Base-by-base conservation (phyloP, 2,113 vertebrate genomes). In the Apteryx mantelli region DNA sequence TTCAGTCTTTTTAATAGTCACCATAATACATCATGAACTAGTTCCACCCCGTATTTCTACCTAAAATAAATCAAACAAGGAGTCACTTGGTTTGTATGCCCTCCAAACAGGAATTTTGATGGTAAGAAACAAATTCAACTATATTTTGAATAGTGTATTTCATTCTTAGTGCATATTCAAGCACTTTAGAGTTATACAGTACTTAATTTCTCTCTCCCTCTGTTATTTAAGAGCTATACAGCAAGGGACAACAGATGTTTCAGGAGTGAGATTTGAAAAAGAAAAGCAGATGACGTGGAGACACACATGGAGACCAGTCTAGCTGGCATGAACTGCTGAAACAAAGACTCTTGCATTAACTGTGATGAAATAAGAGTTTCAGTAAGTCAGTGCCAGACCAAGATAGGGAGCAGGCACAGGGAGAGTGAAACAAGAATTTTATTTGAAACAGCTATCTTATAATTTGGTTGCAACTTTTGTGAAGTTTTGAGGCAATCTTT, bases 391-490 rank as follows among this genome's bases (percentile, higher is more conserved):
- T 95, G 97, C 96, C 96, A 96, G 95, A 95, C 95, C 94, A 95
- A 95, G 95, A 97, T 73, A 95, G 86, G 94, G 92, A 97, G 92
- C 96, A 97, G 96, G 84, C 86, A 0, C 2, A 88, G 74, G 56
- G 75, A 92, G 74, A 96, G 14, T 8, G 70, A 95, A 96, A 97
- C 92, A 97, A 91, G 92, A 76, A 89, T 93, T 96, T 97, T 96
- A 97, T 97, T 96, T 96, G 91, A 97, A 97, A 96, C 96, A 97
- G 96, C 96, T 85, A 96, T 91, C 87, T 71, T 63, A 89, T 48
- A 87, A 73, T 85, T 96, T 73, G 19, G 61, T 91, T 78, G 53
- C 66, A 94, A 91, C 81, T 94, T 73, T 5, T 20, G 78, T 82
- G 46, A 26, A 91, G 77, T 73, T 89, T 85, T 74, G 46, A 90